A percentile compares a stretch with the other conserved stretches of the same genome.
Conservation (phyloP, 2,888 invertebrate species). For the Leptura quadrifasciata region DNA sequence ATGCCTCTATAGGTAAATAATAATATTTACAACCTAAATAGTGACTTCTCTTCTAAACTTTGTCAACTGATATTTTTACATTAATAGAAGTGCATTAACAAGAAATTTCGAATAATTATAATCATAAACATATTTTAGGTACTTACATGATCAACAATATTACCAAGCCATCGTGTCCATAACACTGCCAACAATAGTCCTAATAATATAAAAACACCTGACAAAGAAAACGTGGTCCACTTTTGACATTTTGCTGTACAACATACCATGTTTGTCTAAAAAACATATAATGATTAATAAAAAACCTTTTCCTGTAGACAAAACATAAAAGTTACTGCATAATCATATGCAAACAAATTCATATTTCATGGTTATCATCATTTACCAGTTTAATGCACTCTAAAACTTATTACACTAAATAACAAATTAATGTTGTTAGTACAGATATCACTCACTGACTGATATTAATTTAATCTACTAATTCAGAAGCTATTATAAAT, state of each 20-base stretch:
- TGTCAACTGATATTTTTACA: too few species aligned
- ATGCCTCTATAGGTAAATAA: too few species aligned
- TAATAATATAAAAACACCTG: conserved; percentile 56
- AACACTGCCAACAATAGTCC: conserved; percentile 57
- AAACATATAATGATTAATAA: conserved; percentile 26
- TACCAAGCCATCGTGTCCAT: conserved; percentile 52
- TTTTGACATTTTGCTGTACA: conserved; percentile 62
- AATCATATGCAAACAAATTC: background rate
- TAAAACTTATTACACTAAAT: background rate
- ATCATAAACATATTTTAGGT: conserved; percentile 22
- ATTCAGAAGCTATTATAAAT: background rate
- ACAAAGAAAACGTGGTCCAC: conserved; percentile 60
- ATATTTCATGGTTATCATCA: background rate
- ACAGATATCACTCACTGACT: conserved; percentile 6
- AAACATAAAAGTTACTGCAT: background rate
- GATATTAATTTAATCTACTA: conserved; percentile 1
- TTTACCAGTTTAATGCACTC: background rate
- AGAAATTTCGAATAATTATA: too few species aligned
- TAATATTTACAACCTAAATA: too few species aligned
- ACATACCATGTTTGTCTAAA: conserved; percentile 50
- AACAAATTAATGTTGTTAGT: background rate
- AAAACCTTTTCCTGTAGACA: background rate
- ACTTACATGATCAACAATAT: conserved; percentile 59
- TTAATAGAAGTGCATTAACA: too few species aligned
- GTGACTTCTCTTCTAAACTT: too few species aligned